Percentiles rank a stretch among this genome's conserved stretches.
phyloP scores from a whole-genome alignment of 2,797 vertebrate genomes.

The Semaprochilodus insignis region DNA sequence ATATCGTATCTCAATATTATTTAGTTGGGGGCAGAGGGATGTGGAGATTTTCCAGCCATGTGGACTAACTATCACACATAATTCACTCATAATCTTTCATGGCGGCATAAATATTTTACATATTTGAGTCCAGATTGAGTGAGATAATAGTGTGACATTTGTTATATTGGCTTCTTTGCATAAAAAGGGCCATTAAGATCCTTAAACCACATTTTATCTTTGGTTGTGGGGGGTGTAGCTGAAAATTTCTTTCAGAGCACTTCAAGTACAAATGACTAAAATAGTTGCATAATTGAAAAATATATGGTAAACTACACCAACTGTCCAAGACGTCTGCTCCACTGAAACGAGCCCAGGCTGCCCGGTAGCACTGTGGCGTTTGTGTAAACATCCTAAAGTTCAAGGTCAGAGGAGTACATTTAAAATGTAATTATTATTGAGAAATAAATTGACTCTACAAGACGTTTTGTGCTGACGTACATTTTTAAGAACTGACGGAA shows the following conservation, averaged over 20 bases:
- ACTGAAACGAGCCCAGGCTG: too few species aligned
- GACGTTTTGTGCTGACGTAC: too few species aligned
- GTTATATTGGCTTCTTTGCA: conserved; percentile 64
- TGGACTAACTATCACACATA: conserved; percentile 44
- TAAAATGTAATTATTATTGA: too few species aligned
- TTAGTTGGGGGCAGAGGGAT: conserved; percentile 62
- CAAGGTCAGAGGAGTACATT: too few species aligned
- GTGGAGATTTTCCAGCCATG: conserved; percentile 46
- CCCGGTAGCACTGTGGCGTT: too few species aligned
- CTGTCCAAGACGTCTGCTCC: too few species aligned
- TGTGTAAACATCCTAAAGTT: too few species aligned
- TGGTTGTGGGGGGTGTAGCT: neutral
- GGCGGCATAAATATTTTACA: conserved; percentile 65
- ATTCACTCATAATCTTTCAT: conserved; percentile 64
- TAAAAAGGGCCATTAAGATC: conserved; percentile 54
- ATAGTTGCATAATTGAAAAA: too few species aligned
- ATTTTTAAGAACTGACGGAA: too few species aligned
- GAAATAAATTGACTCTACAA: too few species aligned
- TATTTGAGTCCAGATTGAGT: conserved; percentile 53
- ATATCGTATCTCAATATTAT: conserved; percentile 69
- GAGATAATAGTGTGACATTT: conserved; percentile 60
- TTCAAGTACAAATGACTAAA: neutral
- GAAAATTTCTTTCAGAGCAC: neutral
- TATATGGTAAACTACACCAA: too few species aligned
- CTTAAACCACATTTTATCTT: neutral